Evolutionary conservation across 2,888 invertebrate species (phyloP), one percentile per base, ranked within the genome.

Genomic region (Andrena minutula): DNA sequence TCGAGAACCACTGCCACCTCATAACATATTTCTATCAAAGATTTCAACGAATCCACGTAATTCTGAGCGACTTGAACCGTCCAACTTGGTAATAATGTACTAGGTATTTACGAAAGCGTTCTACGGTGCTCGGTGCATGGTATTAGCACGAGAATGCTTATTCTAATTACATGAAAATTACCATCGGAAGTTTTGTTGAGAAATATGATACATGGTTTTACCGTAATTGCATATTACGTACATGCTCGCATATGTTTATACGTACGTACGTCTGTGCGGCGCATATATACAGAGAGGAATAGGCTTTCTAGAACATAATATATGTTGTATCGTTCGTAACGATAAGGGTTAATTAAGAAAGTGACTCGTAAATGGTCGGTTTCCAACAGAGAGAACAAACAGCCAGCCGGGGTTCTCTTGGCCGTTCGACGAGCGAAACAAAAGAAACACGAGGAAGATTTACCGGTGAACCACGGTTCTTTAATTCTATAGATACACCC

Each of bases 331-430:
- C 79, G 72, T 86, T 72, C 51, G 79, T 76, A 86, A 83, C 72
- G 85, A 87, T 86, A 86, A 87, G 79, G 78, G 82, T 87, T 84
- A 84, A 87, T 87, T 87, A 87, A 84, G 86, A 86, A 86, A 84
- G 87, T 76, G 75, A 79, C 85, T 83, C 79, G 79, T 79, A 82
- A 85, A 81, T 74, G 87, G 75, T 83, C 65, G 77, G 72, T 81
- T 81, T 87, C 58, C 77, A 84, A 75, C 65, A 56, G 76, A 71
- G 73, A 73, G 80, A 79, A 83, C 78, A 83, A 83, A 87, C 75
- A 75, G 69, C 78, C 47, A 47, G 56, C 74, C 74, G 63, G 69
- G 72, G 83, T 79, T 85, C 73, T 83, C 79, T 75, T 82, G 56
- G 66, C 58, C 71, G 73, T 72, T 47, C 23, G 73, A 47, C 60